Percentiles rank a stretch among this genome's conserved stretches.
Evolutionary conservation across 2,888 invertebrate genomes (phyloP).

Genomic region (Rhopalosiphum nymphaeae): DNA sequence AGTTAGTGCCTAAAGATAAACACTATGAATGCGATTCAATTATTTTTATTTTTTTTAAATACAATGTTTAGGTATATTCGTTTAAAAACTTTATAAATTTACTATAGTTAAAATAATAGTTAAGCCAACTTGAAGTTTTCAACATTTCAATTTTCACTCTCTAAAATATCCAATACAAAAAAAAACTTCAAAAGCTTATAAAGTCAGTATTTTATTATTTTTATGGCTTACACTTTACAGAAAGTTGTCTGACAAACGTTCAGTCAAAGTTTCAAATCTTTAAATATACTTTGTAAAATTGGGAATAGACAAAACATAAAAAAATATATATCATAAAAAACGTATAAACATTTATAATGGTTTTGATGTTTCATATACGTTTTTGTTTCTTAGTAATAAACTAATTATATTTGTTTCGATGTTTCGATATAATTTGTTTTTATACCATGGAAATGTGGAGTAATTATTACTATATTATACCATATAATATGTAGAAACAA

Average conservation of each 20-base stretch:
- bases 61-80: not conserved
- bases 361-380: not conserved
- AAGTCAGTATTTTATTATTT: not conserved
- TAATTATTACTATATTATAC: not conserved
- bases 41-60: not conserved
- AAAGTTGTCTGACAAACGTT: constrained; percentile 5
- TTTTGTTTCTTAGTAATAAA: not conserved
- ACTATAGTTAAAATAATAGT: not conserved
- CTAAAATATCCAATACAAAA: not conserved
- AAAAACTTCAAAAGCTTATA: not conserved
- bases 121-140: not conserved
- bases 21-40: not conserved
- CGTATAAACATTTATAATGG: not conserved
- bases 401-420: not conserved
- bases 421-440: not conserved
- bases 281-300: not conserved
- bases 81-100: constrained; percentile 4
- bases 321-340: not conserved
- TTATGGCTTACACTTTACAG: not conserved
- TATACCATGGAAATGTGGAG: not conserved
- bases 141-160: constrained; percentile 2
- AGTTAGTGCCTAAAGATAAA: not conserved
- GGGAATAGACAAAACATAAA: not conserved
- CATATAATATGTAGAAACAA: not conserved
- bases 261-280: not conserved